Evolutionary conservation across 1,140 invertebrate genomes (phyloP).

Genomic region (Neodiprion virginianus): DNA sequence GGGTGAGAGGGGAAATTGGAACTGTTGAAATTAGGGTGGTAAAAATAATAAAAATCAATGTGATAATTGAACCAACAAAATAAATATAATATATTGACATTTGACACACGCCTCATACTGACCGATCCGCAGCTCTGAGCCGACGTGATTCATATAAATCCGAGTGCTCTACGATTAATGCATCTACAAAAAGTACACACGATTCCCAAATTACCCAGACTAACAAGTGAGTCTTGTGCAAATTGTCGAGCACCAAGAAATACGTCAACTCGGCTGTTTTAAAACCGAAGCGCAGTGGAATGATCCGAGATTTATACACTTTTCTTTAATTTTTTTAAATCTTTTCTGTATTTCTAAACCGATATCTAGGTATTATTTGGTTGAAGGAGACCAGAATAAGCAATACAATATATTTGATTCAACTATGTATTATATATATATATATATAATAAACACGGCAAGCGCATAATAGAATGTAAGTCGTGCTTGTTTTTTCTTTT

Average conservation of each 20-base stretch:
- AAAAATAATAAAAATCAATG: slow-evolving; percentile 23
- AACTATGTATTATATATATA: background rate
- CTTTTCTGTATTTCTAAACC: too few relatives aligned
- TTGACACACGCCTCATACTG: slow-evolving; percentile 42
- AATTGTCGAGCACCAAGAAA: background rate
- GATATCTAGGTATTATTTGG: background rate
- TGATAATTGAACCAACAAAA: slow-evolving; percentile 45
- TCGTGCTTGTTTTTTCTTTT: too few relatives aligned
- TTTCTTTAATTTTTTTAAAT: too few relatives aligned
- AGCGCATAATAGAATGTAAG: too few relatives aligned
- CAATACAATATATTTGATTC: background rate
- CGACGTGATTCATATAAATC: slow-evolving; percentile 1
- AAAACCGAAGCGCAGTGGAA: background rate
- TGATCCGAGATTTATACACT: background rate
- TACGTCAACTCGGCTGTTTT: background rate
- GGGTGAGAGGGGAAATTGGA: too few relatives aligned
- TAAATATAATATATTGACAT: slow-evolving; percentile 47
- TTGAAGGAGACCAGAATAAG: background rate
- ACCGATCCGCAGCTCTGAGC: slow-evolving; percentile 27
- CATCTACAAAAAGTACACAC: background rate
- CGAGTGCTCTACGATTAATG: too few relatives aligned
- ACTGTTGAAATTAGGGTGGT: too few relatives aligned
- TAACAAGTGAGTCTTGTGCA: background rate
- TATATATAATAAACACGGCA: too few relatives aligned
- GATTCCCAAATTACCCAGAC: background rate